Evolutionary conservation across 92 coral and sea anemone genomes (phyloP).

Genomic region (Porites lobata): DNA sequence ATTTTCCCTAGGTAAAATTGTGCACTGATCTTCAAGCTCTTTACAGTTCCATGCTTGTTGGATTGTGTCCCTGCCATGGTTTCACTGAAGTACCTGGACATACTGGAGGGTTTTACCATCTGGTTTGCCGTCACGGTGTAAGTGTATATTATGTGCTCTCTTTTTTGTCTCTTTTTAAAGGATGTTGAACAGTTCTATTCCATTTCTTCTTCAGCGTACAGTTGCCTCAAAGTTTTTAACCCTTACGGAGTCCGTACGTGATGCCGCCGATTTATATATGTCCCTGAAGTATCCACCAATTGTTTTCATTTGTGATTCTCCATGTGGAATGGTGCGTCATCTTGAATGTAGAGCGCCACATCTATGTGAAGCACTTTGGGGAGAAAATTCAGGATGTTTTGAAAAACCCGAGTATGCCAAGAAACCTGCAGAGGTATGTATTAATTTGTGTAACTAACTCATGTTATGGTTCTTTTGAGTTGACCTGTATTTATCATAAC

Average conservation of each 20-base stretch:
- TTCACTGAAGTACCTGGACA: not conserved
- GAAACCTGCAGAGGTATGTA: too few species aligned
- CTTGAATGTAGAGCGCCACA: slow-evolving; percentile 37
- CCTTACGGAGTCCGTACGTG: slow-evolving; percentile 63
- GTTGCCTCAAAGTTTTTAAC: too few species aligned
- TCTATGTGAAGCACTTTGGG: slow-evolving; percentile 35
- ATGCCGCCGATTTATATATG: slow-evolving; percentile 71
- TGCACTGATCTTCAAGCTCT: not conserved
- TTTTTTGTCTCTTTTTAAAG: too few species aligned
- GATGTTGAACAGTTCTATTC: too few species aligned
- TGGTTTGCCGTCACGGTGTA: too few species aligned
- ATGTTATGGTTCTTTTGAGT: not conserved
- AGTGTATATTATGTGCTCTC: too few species aligned
- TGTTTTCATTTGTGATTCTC: not conserved
- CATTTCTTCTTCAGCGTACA: too few species aligned
- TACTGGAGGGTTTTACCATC: too few species aligned
- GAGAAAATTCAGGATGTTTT: slow-evolving; percentile 60
- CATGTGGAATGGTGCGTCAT: slow-evolving; percentile 74
- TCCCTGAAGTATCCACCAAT: slow-evolving; percentile 63
- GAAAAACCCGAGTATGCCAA: slow-evolving; percentile 33
- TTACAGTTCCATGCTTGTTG: not conserved
- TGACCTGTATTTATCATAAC: too few species aligned
- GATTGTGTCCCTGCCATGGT: slow-evolving; percentile 17
- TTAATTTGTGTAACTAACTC: not conserved
- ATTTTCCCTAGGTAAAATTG: not conserved